phyloP scores from a whole-genome alignment of 1,140 invertebrate genomes.

The Hestina assimilis region DNA sequence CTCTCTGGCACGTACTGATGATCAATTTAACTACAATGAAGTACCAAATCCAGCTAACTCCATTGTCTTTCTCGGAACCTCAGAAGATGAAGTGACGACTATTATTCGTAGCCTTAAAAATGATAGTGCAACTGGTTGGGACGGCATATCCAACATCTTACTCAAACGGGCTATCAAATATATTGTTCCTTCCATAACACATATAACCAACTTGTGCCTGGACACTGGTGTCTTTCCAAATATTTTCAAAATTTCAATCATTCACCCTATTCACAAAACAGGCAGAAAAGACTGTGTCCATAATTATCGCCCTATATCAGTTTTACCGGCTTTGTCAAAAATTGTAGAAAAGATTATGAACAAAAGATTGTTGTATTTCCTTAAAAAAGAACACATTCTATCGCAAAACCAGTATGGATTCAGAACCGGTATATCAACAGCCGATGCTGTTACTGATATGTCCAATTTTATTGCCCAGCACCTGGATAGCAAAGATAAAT shows the following conservation, averaged over 20 bases:
- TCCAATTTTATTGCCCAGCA: neutral
- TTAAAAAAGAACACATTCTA: neutral
- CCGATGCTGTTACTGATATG: neutral
- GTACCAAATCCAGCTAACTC: neutral
- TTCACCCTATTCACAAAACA: constrained; percentile 3
- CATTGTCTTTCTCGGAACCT: neutral
- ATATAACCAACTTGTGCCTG: constrained; percentile 5
- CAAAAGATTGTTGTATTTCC: neutral
- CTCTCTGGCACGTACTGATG: neutral
- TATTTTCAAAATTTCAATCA: neutral
- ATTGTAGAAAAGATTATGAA: neutral
- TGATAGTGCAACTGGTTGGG: constrained; percentile 19
- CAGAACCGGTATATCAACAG: neutral
- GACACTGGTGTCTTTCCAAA: neutral
- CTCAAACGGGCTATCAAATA: neutral
- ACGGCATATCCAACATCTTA: constrained; percentile 6
- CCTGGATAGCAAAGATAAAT: neutral
- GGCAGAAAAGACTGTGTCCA: constrained; percentile 8
- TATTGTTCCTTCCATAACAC: constrained; percentile 2
- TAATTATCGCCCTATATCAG: constrained; percentile 15
- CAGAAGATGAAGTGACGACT: constrained; percentile 4
- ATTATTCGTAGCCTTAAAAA: constrained; percentile 14
- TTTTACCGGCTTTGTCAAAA: neutral
- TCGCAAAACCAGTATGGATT: neutral
- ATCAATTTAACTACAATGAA: neutral